A percentile compares a stretch with the other conserved stretches of the same genome.
Evolutionary conservation across 23 tunicate species (phyloP).

Genomic region (Halocynthia aurantium): DNA sequence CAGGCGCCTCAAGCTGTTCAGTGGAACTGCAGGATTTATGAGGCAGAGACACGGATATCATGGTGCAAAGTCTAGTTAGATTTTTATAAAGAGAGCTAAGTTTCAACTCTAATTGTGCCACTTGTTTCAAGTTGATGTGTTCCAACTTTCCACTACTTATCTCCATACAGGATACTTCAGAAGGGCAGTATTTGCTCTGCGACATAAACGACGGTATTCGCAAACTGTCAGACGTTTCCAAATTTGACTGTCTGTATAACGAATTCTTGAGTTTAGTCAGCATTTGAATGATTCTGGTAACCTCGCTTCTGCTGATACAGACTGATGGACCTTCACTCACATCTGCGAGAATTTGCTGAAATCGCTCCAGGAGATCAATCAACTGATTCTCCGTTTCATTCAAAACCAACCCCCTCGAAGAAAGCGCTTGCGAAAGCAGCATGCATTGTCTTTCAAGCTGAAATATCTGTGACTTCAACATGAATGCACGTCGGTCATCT

Average conservation of each 20-base stretch:
- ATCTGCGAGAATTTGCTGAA: slow-evolving; percentile 41
- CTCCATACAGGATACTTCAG: slow-evolving; percentile 37
- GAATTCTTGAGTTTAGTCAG: slow-evolving; percentile 55
- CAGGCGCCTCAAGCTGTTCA: slow-evolving; percentile 5
- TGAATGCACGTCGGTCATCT: slow-evolving; percentile 54
- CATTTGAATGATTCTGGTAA: slow-evolving; percentile 29
- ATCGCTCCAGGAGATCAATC: slow-evolving; percentile 19
- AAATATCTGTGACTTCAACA: slow-evolving; percentile 68
- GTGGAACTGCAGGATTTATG: background rate
- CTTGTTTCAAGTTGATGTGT: slow-evolving; percentile 50
- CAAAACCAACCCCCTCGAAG: slow-evolving; percentile 42
- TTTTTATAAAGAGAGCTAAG: slow-evolving; percentile 20
- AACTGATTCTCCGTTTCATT: slow-evolving; percentile 55
- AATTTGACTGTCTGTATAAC: slow-evolving; percentile 36
- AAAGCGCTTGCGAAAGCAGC: slow-evolving; percentile 61
- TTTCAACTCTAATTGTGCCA: slow-evolving; percentile 53
- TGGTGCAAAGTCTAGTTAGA: slow-evolving; percentile 17
- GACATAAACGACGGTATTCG: slow-evolving; percentile 44
- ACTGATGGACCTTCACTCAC: slow-evolving; percentile 47
- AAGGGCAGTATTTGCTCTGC: slow-evolving; percentile 30
- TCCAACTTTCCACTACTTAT: slow-evolving; percentile 27
- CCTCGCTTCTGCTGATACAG: slow-evolving; percentile 24
- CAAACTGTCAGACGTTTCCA: slow-evolving; percentile 24
- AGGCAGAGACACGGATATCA: background rate
- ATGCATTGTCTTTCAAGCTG: slow-evolving; percentile 89